Conservation (phyloP, 1,140 invertebrate genomes). For the Microvelia longipes region DNA sequence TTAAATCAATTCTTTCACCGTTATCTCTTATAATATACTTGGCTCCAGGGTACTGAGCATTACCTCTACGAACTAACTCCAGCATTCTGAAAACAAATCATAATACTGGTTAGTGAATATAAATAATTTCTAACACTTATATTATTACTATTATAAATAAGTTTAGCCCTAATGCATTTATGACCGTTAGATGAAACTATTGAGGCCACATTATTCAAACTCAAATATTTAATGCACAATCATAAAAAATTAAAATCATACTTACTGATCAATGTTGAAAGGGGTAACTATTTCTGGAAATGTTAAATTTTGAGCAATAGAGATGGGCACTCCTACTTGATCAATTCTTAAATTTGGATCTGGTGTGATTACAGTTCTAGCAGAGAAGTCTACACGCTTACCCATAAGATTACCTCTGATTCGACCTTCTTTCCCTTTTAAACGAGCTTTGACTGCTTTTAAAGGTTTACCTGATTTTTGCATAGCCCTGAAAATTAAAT, state of each 20-base stretch:
- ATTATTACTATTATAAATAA: not conserved
- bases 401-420: constrained; percentile 99
- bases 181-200: too few species aligned
- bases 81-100: constrained; percentile 57
- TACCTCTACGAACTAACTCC: constrained; percentile 85
- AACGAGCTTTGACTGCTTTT: constrained; percentile 85
- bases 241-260: too few species aligned
- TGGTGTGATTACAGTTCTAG: constrained; percentile 96
- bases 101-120: too few species aligned
- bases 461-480: constrained; percentile 97
- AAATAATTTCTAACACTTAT: too few species aligned
- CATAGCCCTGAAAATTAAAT: constrained; percentile 71
- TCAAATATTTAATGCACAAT: too few species aligned
- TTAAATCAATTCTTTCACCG: constrained; percentile 92
- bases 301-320: constrained; percentile 97
- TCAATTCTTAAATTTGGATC: constrained; percentile 98
- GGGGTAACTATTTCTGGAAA: constrained; percentile 99
- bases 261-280: constrained; percentile 88
- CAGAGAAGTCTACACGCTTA: constrained; percentile 98
- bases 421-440: constrained; percentile 92
- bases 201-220: too few species aligned
- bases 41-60: constrained; percentile 96
- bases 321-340: constrained; percentile 94
- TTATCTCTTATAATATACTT: constrained; percentile 99
- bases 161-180: too few species aligned